phyloP scores from a whole-genome alignment of 2,113 vertebrate genomes.

The Strix uralensis region DNA sequence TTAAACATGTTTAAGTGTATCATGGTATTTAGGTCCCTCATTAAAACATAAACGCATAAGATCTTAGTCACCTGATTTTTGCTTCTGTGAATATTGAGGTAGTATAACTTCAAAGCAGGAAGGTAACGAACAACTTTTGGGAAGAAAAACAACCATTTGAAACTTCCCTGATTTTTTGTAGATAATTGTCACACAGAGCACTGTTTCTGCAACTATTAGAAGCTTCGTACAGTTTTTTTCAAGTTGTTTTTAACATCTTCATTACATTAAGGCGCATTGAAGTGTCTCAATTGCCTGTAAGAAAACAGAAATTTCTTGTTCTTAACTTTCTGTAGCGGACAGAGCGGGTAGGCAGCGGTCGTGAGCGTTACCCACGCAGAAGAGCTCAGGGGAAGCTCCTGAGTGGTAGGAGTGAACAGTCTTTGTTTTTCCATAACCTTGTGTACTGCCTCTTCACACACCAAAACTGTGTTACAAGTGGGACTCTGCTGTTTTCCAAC shows the following conservation, averaged over 20 bases:
- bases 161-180: background rate
- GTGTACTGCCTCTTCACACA: fast-evolving
- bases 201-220: background rate
- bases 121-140: background rate
- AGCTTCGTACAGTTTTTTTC: background rate
- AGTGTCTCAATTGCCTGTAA: background rate
- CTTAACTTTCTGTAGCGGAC: background rate
- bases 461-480: too few species aligned
- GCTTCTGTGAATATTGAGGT: background rate
- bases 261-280: background rate
- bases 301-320: background rate
- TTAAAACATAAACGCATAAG: background rate
- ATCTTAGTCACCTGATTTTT: background rate
- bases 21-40: background rate
- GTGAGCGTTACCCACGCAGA: background rate
- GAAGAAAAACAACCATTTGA: background rate
- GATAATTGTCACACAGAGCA: background rate
- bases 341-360: background rate
- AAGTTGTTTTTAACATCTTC: background rate
- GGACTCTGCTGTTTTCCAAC: background rate
- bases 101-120: background rate
- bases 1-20: background rate
- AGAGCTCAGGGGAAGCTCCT: background rate
- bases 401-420: background rate
- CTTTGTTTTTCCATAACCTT: background rate